phyloP scores from a whole-genome alignment of 2,797 vertebrate genomes.

The Enteromius thamalakanensis region DNA sequence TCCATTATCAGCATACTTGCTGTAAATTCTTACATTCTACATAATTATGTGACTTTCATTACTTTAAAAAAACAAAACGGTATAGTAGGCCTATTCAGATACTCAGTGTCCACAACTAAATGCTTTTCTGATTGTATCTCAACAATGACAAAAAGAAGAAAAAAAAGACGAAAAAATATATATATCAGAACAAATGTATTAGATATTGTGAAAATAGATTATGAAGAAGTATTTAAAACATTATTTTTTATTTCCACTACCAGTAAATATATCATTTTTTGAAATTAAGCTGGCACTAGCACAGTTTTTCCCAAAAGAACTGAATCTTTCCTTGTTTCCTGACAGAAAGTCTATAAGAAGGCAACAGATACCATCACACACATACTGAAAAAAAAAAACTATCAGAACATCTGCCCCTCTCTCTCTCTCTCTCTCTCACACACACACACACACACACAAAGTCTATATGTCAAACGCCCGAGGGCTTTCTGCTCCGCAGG shows the following conservation, averaged over 20 bases:
- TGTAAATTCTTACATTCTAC: background rate
- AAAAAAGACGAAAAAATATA: no score
- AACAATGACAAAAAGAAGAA: background rate
- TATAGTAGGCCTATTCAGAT: background rate
- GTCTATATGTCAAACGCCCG: background rate
- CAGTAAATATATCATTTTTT: conserved; percentile 44
- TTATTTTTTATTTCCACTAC: background rate
- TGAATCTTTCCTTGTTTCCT: conserved; percentile 19
- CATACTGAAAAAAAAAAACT: conserved; percentile 4
- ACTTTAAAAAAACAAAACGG: no score
- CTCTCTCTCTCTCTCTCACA: background rate
- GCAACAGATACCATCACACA: conserved; percentile 55
- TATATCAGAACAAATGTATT: background rate
- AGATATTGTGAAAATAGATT: background rate
- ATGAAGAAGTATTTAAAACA: background rate
- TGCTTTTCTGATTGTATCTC: background rate
- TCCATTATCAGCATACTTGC: background rate
- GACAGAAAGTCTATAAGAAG: background rate
- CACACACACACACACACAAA: background rate
- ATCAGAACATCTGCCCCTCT: background rate
- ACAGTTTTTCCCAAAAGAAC: conserved; percentile 59
- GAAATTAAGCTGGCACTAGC: conserved; percentile 29
- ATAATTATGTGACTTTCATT: background rate
- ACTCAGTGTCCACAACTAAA: background rate
- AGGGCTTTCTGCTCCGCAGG: background rate